Evolutionary conservation across 2,888 invertebrate genomes (phyloP).

Genomic region (Endotricha flammealis): DNA sequence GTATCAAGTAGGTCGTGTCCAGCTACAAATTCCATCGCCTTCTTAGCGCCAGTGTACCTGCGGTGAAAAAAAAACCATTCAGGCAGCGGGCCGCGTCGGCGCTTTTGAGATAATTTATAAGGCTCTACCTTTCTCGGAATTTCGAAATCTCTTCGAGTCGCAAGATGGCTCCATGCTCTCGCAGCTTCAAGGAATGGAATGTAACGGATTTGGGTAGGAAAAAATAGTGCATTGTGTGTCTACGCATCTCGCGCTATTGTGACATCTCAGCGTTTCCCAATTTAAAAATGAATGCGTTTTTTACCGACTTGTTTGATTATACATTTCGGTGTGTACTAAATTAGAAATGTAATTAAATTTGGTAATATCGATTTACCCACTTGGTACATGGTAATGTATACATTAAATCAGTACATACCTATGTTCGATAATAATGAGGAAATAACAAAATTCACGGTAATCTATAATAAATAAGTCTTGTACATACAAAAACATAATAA

Average conservation of each 20-base stretch:
- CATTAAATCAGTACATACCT: too few species aligned
- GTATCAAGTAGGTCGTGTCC: conserved; percentile 39
- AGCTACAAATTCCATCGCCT: conserved; percentile 67
- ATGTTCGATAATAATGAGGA: too few species aligned
- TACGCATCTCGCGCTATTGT: conserved; percentile 40
- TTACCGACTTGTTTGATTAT: neutral
- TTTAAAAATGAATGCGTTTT: conserved; percentile 25
- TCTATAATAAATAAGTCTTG: too few species aligned
- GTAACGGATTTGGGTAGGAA: conserved; percentile 71
- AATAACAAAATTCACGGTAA: too few species aligned
- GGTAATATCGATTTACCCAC: too few species aligned
- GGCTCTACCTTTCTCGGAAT: conserved; percentile 76
- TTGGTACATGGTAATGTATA: too few species aligned
- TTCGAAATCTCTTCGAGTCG: conserved; percentile 66
- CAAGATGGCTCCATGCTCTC: conserved; percentile 51
- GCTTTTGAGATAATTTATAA: conserved; percentile 78
- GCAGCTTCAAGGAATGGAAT: conserved; percentile 67
- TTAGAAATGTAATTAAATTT: conserved; percentile 1
- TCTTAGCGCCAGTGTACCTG: conserved; percentile 77
- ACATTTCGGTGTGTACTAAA: neutral
- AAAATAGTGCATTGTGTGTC: conserved; percentile 67
- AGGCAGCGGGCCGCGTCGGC: conserved; percentile 73
- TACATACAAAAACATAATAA: too few species aligned
- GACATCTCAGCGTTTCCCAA: conserved; percentile 41
- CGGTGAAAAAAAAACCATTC: conserved; percentile 72